phyloP scores from a whole-genome alignment of 1,140 invertebrate genomes.

The Neuroterus valhalla region DNA sequence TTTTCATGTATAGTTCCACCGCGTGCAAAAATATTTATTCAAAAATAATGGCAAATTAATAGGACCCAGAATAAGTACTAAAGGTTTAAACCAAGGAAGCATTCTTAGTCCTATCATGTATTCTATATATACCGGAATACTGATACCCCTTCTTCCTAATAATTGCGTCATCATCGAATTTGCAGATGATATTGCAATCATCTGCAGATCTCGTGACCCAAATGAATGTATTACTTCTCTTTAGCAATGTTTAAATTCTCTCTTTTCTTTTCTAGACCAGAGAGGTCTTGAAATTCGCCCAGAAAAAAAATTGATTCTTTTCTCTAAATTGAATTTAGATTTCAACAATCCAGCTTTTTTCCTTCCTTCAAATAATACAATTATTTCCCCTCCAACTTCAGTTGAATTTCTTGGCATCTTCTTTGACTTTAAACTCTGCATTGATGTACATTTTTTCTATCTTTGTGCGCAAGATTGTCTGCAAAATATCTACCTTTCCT shows the following conservation, averaged over 20 bases:
- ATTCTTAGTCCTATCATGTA: no score
- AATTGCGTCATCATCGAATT: no score
- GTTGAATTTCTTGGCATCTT: no score
- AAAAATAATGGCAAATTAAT: conserved; percentile 36
- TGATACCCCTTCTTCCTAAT: conserved; percentile 33
- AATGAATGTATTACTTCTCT: neutral
- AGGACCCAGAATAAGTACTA: no score
- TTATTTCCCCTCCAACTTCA: no score
- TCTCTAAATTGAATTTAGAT: neutral
- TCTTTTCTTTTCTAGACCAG: neutral
- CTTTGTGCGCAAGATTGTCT: conserved; percentile 32
- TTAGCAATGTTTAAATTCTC: neutral
- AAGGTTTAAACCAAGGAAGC: no score
- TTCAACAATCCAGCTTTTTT: no score
- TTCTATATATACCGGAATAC: conserved; percentile 41
- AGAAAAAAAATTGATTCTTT: neutral
- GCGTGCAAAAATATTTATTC: conserved; percentile 38
- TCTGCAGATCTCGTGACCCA: neutral
- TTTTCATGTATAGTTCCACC: no score
- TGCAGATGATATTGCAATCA: no score
- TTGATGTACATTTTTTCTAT: conserved; percentile 40
- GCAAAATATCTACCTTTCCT: conserved; percentile 37
- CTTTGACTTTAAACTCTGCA: no score
- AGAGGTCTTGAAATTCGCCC: neutral
- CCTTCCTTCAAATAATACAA: no score